Evolutionary conservation across 2,113 vertebrate species (phyloP).

Genomic region (Okapia johnstoni): DNA sequence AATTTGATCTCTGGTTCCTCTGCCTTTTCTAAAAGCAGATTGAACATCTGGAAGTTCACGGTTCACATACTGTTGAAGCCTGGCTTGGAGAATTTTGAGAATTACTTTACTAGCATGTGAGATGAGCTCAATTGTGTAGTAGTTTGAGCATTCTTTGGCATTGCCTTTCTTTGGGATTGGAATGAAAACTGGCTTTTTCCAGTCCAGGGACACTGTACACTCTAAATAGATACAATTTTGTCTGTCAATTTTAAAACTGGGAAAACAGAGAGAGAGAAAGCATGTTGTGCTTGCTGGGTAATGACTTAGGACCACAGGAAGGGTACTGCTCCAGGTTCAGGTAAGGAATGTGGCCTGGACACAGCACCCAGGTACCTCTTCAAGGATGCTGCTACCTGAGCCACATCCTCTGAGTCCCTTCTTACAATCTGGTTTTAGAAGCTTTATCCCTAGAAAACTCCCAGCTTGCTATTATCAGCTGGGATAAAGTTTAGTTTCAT

Average conservation of each 20-base stretch:
- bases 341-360: background rate
- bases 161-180: background rate
- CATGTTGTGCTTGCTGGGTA: background rate
- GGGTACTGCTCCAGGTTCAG: background rate
- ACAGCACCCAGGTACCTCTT: background rate
- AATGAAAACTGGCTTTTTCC: background rate
- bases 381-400: background rate
- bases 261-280: background rate
- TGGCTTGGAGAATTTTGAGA: background rate
- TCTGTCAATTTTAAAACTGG: background rate
- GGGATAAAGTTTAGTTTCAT: background rate
- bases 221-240: background rate
- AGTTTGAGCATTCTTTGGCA: background rate
- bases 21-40: background rate
- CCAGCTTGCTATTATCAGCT: background rate
- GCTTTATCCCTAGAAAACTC: background rate
- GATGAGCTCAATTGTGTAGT: background rate
- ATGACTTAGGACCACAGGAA: background rate
- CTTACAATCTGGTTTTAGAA: background rate
- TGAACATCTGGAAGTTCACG: background rate
- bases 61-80: background rate
- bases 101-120: background rate
- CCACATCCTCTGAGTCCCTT: background rate
- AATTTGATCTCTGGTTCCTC: background rate
- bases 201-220: background rate